phyloP scores from a whole-genome alignment of 2,888 invertebrate species.

The Andrena trimmerana region DNA sequence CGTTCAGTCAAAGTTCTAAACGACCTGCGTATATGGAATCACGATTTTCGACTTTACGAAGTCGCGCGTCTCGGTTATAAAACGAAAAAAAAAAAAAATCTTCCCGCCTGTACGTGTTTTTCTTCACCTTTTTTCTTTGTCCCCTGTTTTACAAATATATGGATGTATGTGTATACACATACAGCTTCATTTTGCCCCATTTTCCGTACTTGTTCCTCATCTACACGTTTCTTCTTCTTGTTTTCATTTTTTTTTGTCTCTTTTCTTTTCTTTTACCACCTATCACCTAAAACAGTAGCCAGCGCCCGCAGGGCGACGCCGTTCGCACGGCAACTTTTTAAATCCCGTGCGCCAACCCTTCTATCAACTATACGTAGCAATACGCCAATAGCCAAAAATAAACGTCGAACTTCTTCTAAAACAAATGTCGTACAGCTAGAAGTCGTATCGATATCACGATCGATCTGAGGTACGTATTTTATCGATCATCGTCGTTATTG shows the following conservation, averaged over 20 bases:
- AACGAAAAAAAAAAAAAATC: conserved; percentile 60
- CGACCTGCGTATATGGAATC: conserved; percentile 67
- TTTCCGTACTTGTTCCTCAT: conserved; percentile 57
- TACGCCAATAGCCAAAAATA: conserved; percentile 81
- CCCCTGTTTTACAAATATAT: conserved; percentile 65
- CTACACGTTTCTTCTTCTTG: conserved; percentile 50
- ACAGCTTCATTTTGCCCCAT: conserved; percentile 37
- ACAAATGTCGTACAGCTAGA: conserved; percentile 81
- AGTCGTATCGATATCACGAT: conserved; percentile 83
- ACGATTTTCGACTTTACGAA: conserved; percentile 65
- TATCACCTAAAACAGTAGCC: conserved; percentile 67
- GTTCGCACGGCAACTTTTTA: conserved; percentile 44
- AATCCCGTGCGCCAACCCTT: conserved; percentile 46
- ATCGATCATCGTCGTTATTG: conserved; percentile 79
- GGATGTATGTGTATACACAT: conserved; percentile 64
- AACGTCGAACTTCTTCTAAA: conserved; percentile 77
- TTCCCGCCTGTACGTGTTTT: conserved; percentile 63
- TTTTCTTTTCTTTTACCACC: conserved; percentile 53
- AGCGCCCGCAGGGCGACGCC: conserved; percentile 51
- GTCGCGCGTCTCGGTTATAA: conserved; percentile 70
- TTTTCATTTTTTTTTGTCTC: conserved; percentile 8
- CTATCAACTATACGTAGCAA: conserved; percentile 69
- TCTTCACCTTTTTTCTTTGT: not conserved
- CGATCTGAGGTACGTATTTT: conserved; percentile 84
- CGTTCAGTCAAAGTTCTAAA: conserved; percentile 69